These are phyloP conservation scores for Ornithoptera priamus DNA, from an alignment of 2,888 invertebrate species.

Conservation along the genomic window DNA sequence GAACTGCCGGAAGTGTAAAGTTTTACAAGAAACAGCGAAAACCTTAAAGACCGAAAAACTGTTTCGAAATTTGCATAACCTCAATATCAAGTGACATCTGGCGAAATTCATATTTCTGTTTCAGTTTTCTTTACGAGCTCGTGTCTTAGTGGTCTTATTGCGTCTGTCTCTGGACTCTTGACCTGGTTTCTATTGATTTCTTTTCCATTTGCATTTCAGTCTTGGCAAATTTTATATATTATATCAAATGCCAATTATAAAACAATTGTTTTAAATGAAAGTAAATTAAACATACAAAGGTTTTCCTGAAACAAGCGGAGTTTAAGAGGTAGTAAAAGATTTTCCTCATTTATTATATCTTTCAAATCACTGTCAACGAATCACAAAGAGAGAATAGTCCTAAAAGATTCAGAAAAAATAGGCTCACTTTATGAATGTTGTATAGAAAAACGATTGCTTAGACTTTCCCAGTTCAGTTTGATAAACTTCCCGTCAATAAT, in stretches of 20 bases:
- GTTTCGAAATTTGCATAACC: conserved; percentile 3
- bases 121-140: background rate
- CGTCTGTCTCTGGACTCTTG: background rate
- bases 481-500: conserved; percentile 14
- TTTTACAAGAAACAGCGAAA: background rate
- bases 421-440: conserved; percentile 3
- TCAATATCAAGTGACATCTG: conserved; percentile 3
- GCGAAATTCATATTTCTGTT: conserved; percentile 4
- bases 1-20: background rate
- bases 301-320: background rate
- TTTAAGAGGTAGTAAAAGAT: background rate
- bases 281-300: background rate
- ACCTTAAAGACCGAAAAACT: background rate
- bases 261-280: background rate
- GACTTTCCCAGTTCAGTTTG: conserved; percentile 3
- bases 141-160: background rate
- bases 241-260: background rate
- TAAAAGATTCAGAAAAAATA: background rate
- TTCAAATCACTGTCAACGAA: conserved; percentile 1
- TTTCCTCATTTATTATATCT: background rate
- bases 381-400: background rate
- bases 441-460: conserved; percentile 7
- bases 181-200: background rate
- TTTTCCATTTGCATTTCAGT: background rate
- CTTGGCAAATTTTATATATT: background rate